These are phyloP conservation scores for Poecile montanus DNA, from an alignment of 2,797 vertebrate species.

Conservation along the genomic window DNA sequence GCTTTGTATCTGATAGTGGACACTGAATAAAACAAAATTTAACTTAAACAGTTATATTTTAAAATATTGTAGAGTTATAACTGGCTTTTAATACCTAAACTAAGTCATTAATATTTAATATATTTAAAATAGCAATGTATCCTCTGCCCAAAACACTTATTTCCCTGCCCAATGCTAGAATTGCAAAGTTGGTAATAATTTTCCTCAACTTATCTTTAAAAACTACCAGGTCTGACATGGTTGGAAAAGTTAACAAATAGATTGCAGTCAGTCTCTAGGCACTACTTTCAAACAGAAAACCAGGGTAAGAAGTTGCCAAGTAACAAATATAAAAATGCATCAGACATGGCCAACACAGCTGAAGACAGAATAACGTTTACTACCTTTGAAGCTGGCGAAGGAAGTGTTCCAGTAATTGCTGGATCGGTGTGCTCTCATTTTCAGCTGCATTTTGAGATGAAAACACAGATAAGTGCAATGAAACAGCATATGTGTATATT, in stretches of 20 bases:
- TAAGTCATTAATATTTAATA: background rate
- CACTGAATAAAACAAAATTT: background rate
- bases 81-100: background rate
- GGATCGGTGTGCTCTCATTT: conserved; percentile 92
- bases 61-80: background rate
- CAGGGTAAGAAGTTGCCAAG: background rate
- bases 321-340: background rate
- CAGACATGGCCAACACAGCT: background rate
- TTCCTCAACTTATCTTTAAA: background rate
- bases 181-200: background rate
- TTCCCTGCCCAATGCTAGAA: background rate
- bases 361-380: background rate
- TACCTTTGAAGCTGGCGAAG: conserved; percentile 96
- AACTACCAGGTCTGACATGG: background rate
- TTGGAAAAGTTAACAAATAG: background rate
- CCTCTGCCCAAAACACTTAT: background rate
- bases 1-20: background rate
- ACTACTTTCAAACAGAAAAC: background rate
- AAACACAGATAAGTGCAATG: background rate
- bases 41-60: background rate
- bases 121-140: background rate
- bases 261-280: background rate
- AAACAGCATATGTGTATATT: background rate
- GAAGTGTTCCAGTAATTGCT: conserved; percentile 94
- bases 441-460: conserved; percentile 76